Evolutionary conservation across 1,140 invertebrate genomes (phyloP).

Genomic region (Pseudomyrmex cubaensis): DNA sequence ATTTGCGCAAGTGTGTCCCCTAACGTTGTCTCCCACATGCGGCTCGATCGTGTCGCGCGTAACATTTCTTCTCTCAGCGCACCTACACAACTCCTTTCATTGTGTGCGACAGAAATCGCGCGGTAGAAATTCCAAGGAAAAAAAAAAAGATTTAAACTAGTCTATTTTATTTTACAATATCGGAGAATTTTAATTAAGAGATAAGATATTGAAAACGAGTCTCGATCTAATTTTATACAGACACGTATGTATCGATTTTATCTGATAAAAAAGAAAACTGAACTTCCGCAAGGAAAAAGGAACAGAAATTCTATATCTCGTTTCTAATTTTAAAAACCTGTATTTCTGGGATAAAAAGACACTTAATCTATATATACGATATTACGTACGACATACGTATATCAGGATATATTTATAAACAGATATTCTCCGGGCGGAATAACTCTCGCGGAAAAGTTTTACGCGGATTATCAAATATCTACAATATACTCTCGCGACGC

Average conservation of each 20-base stretch:
- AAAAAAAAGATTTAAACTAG: no score
- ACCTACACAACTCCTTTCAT: slow-evolving; percentile 15
- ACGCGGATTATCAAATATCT: no score
- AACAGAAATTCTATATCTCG: no score
- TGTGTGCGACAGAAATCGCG: slow-evolving; percentile 40
- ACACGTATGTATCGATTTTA: background rate
- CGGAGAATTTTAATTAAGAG: no score
- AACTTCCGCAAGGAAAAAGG: no score
- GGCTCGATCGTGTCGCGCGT: slow-evolving; percentile 27
- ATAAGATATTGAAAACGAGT: background rate
- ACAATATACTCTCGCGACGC: background rate
- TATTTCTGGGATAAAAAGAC: background rate
- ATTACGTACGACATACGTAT: no score
- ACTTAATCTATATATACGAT: background rate
- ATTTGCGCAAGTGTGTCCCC: slow-evolving; percentile 48
- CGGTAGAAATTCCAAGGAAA: slow-evolving; percentile 29
- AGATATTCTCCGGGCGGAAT: no score
- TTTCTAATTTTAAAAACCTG: background rate
- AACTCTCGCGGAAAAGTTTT: no score
- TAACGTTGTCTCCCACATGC: slow-evolving; percentile 37
- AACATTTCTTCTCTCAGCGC: slow-evolving; percentile 49
- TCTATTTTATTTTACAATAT: no score
- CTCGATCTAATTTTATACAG: slow-evolving; percentile 9
- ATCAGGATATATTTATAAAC: no score
- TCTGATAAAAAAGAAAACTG: no score